Evolutionary conservation across 2,113 vertebrate genomes (phyloP).

Genomic region (Aspiorhynchus laticeps): DNA sequence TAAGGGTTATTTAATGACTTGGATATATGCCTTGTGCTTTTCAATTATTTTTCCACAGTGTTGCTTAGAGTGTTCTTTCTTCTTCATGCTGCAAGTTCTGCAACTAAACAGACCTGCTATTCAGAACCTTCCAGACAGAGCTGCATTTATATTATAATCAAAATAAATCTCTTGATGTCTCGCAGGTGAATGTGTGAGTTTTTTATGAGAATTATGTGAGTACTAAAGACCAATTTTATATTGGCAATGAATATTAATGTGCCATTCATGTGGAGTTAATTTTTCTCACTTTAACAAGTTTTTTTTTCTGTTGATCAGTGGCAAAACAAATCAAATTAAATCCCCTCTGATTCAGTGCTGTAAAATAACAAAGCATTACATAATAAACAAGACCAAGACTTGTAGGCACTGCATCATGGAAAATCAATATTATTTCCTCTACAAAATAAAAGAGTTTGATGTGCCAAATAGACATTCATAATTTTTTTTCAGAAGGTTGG

Average conservation of each 20-base stretch:
- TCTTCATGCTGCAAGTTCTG: neutral
- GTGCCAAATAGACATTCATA: neutral
- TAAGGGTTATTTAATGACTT: constrained; percentile 19
- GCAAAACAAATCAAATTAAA: neutral
- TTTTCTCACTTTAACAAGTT: too few relatives aligned
- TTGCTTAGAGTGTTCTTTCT: neutral
- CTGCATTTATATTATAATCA: neutral
- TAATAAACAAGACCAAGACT: neutral
- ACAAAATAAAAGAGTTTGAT: neutral
- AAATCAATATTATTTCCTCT: neutral
- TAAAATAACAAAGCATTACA: neutral
- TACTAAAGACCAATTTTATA: neutral
- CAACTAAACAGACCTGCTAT: neutral
- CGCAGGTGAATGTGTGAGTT: neutral
- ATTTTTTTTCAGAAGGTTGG: neutral
- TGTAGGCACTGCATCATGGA: neutral
- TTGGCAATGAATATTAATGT: neutral
- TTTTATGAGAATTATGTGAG: neutral
- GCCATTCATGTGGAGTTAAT: neutral
- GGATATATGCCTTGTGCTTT: constrained; percentile 3
- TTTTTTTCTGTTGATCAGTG: neutral
- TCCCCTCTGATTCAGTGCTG: neutral
- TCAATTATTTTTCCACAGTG: neutral
- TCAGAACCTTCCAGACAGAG: neutral
- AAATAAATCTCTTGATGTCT: neutral